Evolutionary conservation across 2,113 vertebrate genomes (phyloP), one percentile per base, ranked within the genome.

Genomic region (Tupaia chinensis): DNA sequence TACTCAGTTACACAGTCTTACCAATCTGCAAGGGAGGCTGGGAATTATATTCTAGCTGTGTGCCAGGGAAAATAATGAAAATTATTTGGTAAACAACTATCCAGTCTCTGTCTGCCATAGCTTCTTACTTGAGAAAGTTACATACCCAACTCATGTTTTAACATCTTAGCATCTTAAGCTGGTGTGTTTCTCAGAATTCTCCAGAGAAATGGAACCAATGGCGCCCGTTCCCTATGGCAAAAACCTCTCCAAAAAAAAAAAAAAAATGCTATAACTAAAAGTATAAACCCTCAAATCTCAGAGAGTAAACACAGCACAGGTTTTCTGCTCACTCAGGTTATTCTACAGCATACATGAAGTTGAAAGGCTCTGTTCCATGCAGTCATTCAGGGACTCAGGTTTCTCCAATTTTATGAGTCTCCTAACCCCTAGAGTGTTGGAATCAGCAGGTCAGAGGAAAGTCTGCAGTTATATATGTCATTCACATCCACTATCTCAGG

Each of bases 251-350:
- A 44, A 44, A 44, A 44, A 44, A n/a, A n/a, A n/a, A n/a, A 44
- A 23, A 27, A 79, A 69, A 91, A n/a, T 82, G 68, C 19, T 82
- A 11, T 65, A 86, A 87, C 70, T 73, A 92, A 93, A 87, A 94
- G 20, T 9, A 77, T 3, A 76, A 82, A 56, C 1, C 0, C 23
- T 54, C 7, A 93, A 27, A 56, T 32, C 79, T 93, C 74, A 78
- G 66, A 29, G 23, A 78, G 63, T 20, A 70, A 95, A 54, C 16
- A 56, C 25, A 23, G 25, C 19, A 56, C 25, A 58, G 34, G 12
- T 54, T 44, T 79, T 60, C n/a, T 87, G n/a, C 56, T 82, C 25
- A 44, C 19, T 77, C 8, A 1, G n/a, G 27, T 70, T 69, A n/a
- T 29, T 61, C 19, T 7, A n/a, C 15, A 74, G 0, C 16, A 6